These are phyloP conservation scores for Tautogolabrus adspersus DNA, from an alignment of 2,113 vertebrate genomes.

Conservation along the genomic window DNA sequence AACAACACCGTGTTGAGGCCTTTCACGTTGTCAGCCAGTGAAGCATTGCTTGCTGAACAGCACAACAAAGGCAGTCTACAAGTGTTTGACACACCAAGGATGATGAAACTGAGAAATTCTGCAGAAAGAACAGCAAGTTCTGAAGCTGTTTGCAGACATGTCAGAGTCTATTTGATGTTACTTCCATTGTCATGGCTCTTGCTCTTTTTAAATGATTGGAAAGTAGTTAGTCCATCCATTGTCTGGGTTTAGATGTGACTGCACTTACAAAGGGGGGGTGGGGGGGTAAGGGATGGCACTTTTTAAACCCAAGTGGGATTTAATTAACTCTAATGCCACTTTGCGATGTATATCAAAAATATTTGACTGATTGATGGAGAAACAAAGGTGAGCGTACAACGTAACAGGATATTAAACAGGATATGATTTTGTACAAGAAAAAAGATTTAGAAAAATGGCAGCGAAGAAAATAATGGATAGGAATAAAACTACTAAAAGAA, in stretches of 20 bases:
- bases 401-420: too few species aligned
- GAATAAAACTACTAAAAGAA: neutral
- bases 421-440: too few species aligned
- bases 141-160: slow-evolving; percentile 24
- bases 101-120: slow-evolving; percentile 17
- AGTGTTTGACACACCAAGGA: slow-evolving; percentile 24
- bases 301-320: slow-evolving; percentile 10
- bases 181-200: slow-evolving; percentile 19
- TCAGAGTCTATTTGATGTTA: slow-evolving; percentile 33
- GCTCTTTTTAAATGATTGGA: slow-evolving; percentile 50
- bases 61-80: slow-evolving; percentile 21
- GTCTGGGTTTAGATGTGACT: slow-evolving; percentile 50
- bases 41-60: slow-evolving; percentile 2
- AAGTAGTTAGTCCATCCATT: slow-evolving; percentile 34
- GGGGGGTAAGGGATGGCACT: neutral
- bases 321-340: neutral
- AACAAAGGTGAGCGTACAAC: neutral
- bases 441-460: neutral
- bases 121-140: slow-evolving; percentile 21
- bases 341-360: neutral
- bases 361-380: neutral
- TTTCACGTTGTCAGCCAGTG: slow-evolving; percentile 43
- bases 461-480: neutral
- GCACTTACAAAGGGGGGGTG: slow-evolving; percentile 24
- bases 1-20: slow-evolving; percentile 33